Evolutionary conservation across 2,113 vertebrate species (phyloP).

Genomic region (Hyaena hyaena): DNA sequence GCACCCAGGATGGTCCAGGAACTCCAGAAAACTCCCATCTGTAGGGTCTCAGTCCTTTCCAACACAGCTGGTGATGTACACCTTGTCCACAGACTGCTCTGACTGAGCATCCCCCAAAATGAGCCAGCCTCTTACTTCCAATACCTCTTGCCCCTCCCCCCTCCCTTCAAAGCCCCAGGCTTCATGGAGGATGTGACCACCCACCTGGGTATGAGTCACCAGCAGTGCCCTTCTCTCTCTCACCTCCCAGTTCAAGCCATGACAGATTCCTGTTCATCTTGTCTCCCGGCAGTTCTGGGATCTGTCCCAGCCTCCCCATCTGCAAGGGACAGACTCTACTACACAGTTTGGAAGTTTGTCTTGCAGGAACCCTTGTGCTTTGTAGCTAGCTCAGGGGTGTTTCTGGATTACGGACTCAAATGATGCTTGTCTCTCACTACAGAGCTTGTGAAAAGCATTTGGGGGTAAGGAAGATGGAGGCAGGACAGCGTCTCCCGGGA

Average conservation of each 20-base stretch:
- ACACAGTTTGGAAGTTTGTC: not conserved
- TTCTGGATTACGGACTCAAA: not conserved
- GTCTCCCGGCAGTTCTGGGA: not conserved
- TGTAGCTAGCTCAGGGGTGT: not conserved
- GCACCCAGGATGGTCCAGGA: not conserved
- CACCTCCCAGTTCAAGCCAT: not conserved
- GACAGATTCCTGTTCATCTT: not conserved
- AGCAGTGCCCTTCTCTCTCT: not conserved
- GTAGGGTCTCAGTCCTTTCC: not conserved
- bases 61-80: not conserved
- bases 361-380: not conserved
- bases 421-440: not conserved
- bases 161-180: not conserved
- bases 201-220: not conserved
- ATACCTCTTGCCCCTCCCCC: not conserved
- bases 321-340: not conserved
- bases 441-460: not conserved
- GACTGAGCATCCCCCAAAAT: not conserved
- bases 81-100: not conserved
- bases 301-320: not conserved
- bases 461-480: not conserved
- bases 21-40: not conserved
- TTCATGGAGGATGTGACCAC: not conserved
- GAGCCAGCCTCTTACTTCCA: not conserved
- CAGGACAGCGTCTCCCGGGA: rapidly evolving